These are phyloP conservation scores for Ypsolopha scabrella DNA, from an alignment of 2,888 invertebrate genomes.

Conservation along the genomic window DNA sequence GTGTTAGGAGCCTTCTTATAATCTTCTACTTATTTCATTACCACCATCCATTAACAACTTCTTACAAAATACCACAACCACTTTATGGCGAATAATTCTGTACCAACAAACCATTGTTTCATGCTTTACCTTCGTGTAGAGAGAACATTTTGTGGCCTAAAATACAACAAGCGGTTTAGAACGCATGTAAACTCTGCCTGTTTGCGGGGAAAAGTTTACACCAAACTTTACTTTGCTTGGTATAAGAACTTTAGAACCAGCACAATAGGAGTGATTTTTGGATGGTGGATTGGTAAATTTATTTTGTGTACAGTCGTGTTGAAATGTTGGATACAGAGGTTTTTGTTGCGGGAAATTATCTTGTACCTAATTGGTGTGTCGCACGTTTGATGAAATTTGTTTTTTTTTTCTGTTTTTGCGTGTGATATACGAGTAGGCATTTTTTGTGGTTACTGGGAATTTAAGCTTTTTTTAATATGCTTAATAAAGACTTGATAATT, in stretches of 20 bases:
- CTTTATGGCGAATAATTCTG: background rate
- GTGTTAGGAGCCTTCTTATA: too few species aligned
- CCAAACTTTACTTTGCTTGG: background rate
- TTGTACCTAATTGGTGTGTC: background rate
- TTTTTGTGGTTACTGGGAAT: background rate
- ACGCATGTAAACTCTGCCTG: background rate
- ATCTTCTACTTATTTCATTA: too few species aligned
- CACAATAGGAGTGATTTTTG: background rate
- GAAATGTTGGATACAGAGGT: background rate
- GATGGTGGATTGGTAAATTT: background rate
- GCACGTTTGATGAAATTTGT: background rate
- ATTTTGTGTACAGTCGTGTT: background rate
- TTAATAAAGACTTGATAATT: too few species aligned
- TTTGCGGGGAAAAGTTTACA: conserved; percentile 1
- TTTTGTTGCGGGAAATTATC: background rate
- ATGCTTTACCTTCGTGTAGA: background rate
- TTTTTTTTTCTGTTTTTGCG: background rate
- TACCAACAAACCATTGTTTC: background rate
- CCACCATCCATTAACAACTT: too few species aligned
- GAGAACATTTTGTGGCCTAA: background rate
- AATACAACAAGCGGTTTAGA: background rate
- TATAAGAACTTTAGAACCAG: background rate
- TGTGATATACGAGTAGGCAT: background rate
- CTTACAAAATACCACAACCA: background rate
- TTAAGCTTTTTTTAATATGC: too few species aligned